Evolutionary conservation across 2,888 invertebrate species (phyloP), one percentile per base, ranked within the genome.

Genomic region (Hipparchia semele): DNA sequence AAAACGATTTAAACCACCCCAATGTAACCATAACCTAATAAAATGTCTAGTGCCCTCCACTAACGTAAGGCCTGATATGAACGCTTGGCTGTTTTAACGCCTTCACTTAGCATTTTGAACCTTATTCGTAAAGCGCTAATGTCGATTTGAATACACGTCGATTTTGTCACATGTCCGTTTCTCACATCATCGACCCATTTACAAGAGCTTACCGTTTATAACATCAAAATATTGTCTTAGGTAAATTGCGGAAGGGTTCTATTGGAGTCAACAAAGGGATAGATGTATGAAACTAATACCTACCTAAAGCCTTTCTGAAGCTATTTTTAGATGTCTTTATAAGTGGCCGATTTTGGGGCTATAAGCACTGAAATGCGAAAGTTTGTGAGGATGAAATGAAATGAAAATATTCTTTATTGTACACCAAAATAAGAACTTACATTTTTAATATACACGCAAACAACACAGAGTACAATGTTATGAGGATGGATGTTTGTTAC

Each of bases 131-230:
- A 12, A 6, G 6, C 5, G 5, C 0, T 64, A 64, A 64, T 13
- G 51, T 9, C 9, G 23, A 23, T 23, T 23, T 23, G 23, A 51
- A 49, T 64, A 23, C 64, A 64, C 54, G 8, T 54, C n/a, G 2
- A 4, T 45, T 6, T 70, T 68, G 59, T 70, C 39, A 45, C 39
- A 45, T 54, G 13, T 70, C 70, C 61, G n/a, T 13, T 45, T 9
- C 54, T 54, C 54, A 62, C 61, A 54, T 62, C 61, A 70, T 70
- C 53, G 70, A 62, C 54, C 70, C 54, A 54, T 70, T 60, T 69
- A 46, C 61, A 49, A 46, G 62, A 53, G 70, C 70, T 56, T 23
- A 62, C 62, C 39, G 13, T 45, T 54, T 62, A 33, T 45, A 45
- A 70, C 45, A 54, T 54, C 53, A 13, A 61, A 53, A 70, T 62